Evolutionary conservation across 2,888 invertebrate species (phyloP).

Genomic region (Stramonita haemastoma): DNA sequence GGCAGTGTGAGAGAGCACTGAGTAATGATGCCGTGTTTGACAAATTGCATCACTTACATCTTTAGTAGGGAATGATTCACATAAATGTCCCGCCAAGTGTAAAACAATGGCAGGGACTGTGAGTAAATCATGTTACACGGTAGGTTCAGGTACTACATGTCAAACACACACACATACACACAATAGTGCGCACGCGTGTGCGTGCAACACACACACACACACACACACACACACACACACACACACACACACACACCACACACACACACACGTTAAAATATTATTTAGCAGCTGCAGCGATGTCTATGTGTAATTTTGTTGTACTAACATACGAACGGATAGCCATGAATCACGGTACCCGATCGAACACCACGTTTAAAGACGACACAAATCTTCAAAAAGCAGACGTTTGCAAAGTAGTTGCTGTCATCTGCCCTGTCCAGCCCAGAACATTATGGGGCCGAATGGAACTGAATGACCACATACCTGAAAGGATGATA

Average conservation of each 20-base stretch:
- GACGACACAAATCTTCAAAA: not conserved
- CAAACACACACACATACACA: constrained; percentile 16
- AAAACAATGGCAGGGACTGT: not conserved
- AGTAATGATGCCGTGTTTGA: not conserved
- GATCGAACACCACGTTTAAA: not conserved
- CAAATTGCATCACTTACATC: not conserved
- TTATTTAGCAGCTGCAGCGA: too few relatives aligned
- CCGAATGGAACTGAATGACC: not conserved
- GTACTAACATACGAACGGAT: too few relatives aligned
- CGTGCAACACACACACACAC: not conserved
- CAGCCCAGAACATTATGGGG: not conserved
- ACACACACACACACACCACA: constrained; percentile 27
- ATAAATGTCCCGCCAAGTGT: not conserved
- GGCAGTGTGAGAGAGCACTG: not conserved
- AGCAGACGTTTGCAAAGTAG: not conserved
- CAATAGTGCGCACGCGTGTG: not conserved
- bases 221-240: constrained; percentile 22
- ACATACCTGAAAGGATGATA: not conserved
- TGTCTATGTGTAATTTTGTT: too few relatives aligned
- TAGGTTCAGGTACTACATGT: not conserved
- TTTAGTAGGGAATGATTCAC: not conserved
- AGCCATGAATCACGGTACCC: too few relatives aligned
- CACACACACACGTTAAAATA: not conserved
- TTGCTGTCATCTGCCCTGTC: not conserved
- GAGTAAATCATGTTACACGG: not conserved